A percentile compares a stretch with the other conserved stretches of the same genome.
phyloP scores from a whole-genome alignment of 2,888 invertebrate genomes.

The Oconnorella tubifera region DNA sequence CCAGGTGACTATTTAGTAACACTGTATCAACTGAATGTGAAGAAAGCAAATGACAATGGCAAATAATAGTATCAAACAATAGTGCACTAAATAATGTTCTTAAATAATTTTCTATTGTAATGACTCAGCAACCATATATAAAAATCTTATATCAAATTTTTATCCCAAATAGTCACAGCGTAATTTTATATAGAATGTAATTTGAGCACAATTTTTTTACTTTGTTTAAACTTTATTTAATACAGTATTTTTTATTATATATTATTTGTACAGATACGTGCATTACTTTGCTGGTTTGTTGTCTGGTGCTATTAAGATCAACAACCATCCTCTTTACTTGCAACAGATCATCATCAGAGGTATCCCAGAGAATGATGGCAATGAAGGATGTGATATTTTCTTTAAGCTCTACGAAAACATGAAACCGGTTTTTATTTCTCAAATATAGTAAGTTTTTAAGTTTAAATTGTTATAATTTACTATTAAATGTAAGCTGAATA shows the following conservation, averaged over 20 bases:
- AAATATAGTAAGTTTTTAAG: constrained; percentile 67
- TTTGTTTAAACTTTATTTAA: not conserved
- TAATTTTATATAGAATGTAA: not conserved
- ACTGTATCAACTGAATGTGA: too few species aligned
- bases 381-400: constrained; percentile 61
- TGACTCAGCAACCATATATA: too few species aligned
- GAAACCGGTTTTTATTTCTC: constrained; percentile 82
- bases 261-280: too few species aligned
- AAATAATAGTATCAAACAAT: too few species aligned
- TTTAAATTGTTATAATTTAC: too few species aligned
- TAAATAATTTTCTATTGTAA: too few species aligned
- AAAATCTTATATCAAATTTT: not conserved
- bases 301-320: constrained; percentile 82
- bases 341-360: constrained; percentile 82
- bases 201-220: not conserved
- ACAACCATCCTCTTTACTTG: constrained; percentile 78
- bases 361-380: constrained; percentile 68
- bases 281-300: constrained; percentile 86
- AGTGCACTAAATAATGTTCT: too few species aligned
- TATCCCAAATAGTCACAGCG: too few species aligned
- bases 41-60: too few species aligned
- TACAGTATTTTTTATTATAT: constrained; percentile 42
- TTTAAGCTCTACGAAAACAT: constrained; percentile 81
- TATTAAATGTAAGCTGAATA: too few species aligned
- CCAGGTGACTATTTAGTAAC: too few species aligned